Base-by-base conservation (phyloP, 2,797 vertebrate species). In the Carduelis carduelis region DNA sequence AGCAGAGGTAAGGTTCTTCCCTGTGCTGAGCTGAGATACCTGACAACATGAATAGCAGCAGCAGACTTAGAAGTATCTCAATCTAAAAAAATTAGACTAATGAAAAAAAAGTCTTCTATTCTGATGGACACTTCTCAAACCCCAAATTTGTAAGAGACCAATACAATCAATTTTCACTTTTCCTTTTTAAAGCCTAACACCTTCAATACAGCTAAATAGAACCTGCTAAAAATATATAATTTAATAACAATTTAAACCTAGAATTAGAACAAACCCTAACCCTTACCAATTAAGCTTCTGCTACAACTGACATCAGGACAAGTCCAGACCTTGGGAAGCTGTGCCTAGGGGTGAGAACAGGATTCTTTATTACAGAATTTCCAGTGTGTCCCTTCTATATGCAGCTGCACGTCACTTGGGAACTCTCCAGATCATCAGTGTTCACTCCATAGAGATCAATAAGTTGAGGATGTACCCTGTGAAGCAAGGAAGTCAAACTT, bases 381-480 rank as follows among this genome's bases (percentile, higher is more conserved):
- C 32, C 52, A 64, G 52, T 7, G 44, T 10, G 65, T 83, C 87
- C 86, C 50, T 93, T 90, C 98, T 98, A 99, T 95, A 99, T 98
- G 97, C 99, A 99, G 97, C 96, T 98, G 96, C 99, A 99, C 14
- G 98, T 98, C 57, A 95, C 95, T 55, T 97, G 98, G 7, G 96
- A 92, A 82, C 98, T 98, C 10, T 98, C 98, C 52, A 97, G 92
- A 84, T 98, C 98, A 74, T 99, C 98, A 43, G 98, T 96, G 71
- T 98, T 98, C 86, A 97, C 97, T 57, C 99, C 99, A 53, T 98
- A 99, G 74, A 99, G 98, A 90, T 96, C 97, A 95, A 99, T 98
- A 91, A 99, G 98, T 64, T 97, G 96, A 21, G 99, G 98, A 95
- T 99, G 99, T 57, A 99, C 97, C 96, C 99, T 99, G 97, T 74